These are phyloP conservation scores for Syngnathus rostellatus DNA, from an alignment of 2,797 vertebrate genomes.

Conservation along the genomic window DNA sequence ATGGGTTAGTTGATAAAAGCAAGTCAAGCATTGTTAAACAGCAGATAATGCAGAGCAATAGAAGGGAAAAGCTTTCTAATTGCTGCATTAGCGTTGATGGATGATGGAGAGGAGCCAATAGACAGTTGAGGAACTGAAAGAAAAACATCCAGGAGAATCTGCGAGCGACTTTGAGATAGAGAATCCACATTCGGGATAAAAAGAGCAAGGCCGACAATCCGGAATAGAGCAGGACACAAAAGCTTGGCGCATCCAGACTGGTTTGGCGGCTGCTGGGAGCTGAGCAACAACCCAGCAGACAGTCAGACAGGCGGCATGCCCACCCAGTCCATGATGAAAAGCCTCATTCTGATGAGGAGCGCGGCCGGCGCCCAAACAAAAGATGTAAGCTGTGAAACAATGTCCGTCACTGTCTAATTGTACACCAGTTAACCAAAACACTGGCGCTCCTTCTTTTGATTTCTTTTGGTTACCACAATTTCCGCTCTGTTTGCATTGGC, in stretches of 20 bases:
- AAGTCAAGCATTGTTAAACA: not conserved
- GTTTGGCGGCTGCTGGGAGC: constrained; percentile 48
- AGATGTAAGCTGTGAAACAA: constrained; percentile 40
- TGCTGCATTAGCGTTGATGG: not conserved
- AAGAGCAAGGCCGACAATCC: constrained; percentile 42
- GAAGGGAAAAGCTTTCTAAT: constrained; percentile 1
- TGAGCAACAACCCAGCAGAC: constrained; percentile 45
- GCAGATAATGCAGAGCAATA: not conserved
- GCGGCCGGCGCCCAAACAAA: constrained; percentile 50
- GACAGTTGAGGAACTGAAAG: not conserved
- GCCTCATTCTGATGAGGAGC: constrained; percentile 35
- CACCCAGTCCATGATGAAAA: constrained; percentile 56
- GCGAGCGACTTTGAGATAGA: not conserved
- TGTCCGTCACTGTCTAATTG: constrained; percentile 21
- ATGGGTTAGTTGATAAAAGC: not conserved
- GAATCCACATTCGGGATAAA: constrained; percentile 20
- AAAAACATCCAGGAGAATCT: not conserved
- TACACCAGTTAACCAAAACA: constrained; percentile 7
- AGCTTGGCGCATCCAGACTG: constrained; percentile 52
- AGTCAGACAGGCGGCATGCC: constrained; percentile 47
- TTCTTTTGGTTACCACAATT: constrained; percentile 8
- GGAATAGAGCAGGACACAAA: constrained; percentile 50
- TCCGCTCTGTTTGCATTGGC: constrained; percentile 9
- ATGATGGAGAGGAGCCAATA: not conserved
- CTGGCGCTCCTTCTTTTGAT: constrained; percentile 7